Evolutionary conservation across 2,113 vertebrate species (phyloP), one percentile per base, ranked within the genome.

Genomic region (Cinclus mexicanus): DNA sequence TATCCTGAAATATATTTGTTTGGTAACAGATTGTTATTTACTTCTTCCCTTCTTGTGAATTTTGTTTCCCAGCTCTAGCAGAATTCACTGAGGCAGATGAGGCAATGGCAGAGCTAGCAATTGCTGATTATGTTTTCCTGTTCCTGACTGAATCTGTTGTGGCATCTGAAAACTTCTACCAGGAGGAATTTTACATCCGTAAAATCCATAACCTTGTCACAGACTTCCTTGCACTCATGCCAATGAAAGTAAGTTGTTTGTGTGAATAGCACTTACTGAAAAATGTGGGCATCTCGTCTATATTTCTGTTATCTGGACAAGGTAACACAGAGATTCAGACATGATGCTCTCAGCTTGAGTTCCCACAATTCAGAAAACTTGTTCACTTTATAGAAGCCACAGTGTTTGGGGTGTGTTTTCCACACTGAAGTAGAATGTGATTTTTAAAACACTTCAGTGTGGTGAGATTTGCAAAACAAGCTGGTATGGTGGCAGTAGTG

Each of bases 61-160:
- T 84, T 56, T 91, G 21, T 86, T 65, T 35, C 26, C 23, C 64
- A 99, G 99, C 98, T 68, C 97, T 99, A 53, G 98, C 99, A 93
- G 99, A 99, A 96, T 99, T 99, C 97, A 99, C 99, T 4, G 99
- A 99, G 94, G 99, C 98, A 75, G 99, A 99, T 61, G 99, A 99
- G 96, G 98, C 98, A 22, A 98, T 99, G 97, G 98, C 98, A 41
- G 99, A 99, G 69, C 98, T 99, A 14, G 99, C 99, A 1, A 94
- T 99, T 52, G 96, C 98, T 50, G 99, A 99, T 76, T 98, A 98
- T 8, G 99, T 99, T 83, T 99, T 99, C 92, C 95, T 99, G 14
- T 99, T 99, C 93, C 98, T 99, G 80, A 99, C 98, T 39, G 99
- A 99, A 89, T 99, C 99, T 21, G 98, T 99, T 21, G 97, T 99